Base-by-base conservation (phyloP, 2,888 invertebrate species). In the Tricholauxania praeusta region DNA sequence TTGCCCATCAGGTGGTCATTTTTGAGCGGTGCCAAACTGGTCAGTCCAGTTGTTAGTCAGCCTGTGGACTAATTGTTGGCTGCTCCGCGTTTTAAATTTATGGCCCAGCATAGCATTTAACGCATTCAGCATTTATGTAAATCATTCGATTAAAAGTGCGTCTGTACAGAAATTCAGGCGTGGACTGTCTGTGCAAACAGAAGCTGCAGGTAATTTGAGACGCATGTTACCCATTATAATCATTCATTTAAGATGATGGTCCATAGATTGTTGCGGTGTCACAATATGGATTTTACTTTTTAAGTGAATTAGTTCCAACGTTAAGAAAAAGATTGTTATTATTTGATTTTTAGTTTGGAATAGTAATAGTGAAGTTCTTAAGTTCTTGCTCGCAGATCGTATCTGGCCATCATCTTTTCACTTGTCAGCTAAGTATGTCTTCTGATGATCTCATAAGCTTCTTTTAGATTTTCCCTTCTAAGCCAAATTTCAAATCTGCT, bases 71-170 rank as follows among this genome's bases (percentile, higher is more conserved):
- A 64, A 64, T 64, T 51, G 64, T 64, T 39, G 17, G 53, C 52
- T 17, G 39, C 15, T 53, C 6, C 39, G 53, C n/a, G n/a, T 51
- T 53, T 55, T 53, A 39, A 66, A 66, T 66, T 66, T 32, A 66
- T 66, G 32, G 19, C 66, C 53, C n/a, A n/a, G 22, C 32, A 19
- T 28, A 15, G 49, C 65, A n/a, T 65, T 52, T 51, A 51, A 39
- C 60, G 60, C 60, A 32, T 39, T 32, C 22, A 15, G 57, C 14
- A 57, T 57, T 28, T 60, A 60, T 60, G 15, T 22, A 60, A 60
- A 60, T 60, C 32, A 15, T 22, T 60, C 15, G 60, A 28, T 60
- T 28, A 60, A 8, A 22, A 60, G 48, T 63, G 62, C 17, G 48
- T 48, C 10, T 63, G 48, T 28, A 60, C 39, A 39, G 60, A 60